A percentile compares a stretch with the other conserved stretches of the same genome.
Conservation (phyloP, 2,888 invertebrate genomes). For the Sphaerophoria rueppellii region DNA sequence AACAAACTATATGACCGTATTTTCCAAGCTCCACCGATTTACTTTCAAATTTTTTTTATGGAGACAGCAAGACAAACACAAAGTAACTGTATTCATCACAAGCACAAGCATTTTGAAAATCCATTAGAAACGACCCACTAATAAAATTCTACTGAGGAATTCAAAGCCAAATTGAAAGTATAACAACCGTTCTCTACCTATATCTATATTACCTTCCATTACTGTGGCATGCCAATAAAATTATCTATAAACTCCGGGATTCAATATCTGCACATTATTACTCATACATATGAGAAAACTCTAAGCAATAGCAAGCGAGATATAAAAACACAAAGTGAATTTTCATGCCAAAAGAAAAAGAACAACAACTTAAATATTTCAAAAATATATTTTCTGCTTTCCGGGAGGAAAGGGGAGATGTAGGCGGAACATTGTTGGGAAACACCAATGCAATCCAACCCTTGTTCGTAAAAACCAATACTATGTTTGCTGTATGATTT, state of each 20-base stretch:
- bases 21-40: too few species aligned
- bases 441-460: not conserved
- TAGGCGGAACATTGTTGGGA: not conserved
- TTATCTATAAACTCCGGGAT: slow-evolving; percentile 54
- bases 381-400: slow-evolving; percentile 40
- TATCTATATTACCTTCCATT: slow-evolving; percentile 65
- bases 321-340: slow-evolving; percentile 55
- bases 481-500: slow-evolving; percentile 7
- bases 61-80: not conserved
- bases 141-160: slow-evolving; percentile 60
- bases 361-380: slow-evolving; percentile 53
- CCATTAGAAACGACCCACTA: slow-evolving; percentile 55
- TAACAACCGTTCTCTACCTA: slow-evolving; percentile 32
- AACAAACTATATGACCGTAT: too few species aligned
- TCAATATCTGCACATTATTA: not conserved
- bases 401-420: not conserved
- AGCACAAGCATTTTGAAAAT: slow-evolving; percentile 53
- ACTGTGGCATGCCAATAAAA: slow-evolving; percentile 66
- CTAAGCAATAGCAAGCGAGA: slow-evolving; percentile 2
- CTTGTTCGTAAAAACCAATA: not conserved
- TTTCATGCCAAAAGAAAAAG: slow-evolving; percentile 50
- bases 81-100: slow-evolving; percentile 28
- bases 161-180: slow-evolving; percentile 27
- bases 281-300: not conserved
- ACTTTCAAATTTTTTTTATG: too few species aligned